Evolutionary conservation across 1,140 invertebrate genomes (phyloP).

Genomic region (Drosophila sturtevanti): DNA sequence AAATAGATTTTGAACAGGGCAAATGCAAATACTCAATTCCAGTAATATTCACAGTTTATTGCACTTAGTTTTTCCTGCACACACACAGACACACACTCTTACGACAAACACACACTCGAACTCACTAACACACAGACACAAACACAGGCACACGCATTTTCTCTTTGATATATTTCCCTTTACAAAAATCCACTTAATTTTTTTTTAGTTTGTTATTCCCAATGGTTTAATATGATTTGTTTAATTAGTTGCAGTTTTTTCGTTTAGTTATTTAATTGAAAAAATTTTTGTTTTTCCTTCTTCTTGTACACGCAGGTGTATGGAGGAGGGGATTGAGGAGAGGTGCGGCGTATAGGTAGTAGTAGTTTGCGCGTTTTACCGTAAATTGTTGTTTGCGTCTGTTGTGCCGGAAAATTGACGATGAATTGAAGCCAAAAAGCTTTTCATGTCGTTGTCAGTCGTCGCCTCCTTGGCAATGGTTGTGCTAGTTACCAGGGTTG

Average conservation of each 20-base stretch:
- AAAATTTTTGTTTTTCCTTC: slow-evolving; percentile 45
- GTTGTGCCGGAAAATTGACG: slow-evolving; percentile 82
- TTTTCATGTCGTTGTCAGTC: slow-evolving; percentile 59
- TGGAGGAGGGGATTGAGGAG: neutral
- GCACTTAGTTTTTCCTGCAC: slow-evolving; percentile 76
- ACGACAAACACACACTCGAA: neutral
- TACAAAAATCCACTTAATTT: neutral
- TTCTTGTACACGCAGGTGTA: neutral
- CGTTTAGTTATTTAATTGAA: slow-evolving; percentile 26
- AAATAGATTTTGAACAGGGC: slow-evolving; percentile 14
- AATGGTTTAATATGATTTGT: neutral
- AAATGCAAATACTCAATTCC: slow-evolving; percentile 62
- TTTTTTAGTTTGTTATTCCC: slow-evolving; percentile 31
- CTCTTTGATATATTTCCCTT: slow-evolving; percentile 30
- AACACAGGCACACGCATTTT: neutral
- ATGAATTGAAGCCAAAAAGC: slow-evolving; percentile 70
- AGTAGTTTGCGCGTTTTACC: slow-evolving; percentile 54
- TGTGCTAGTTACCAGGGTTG: slow-evolving; percentile 28
- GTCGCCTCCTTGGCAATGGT: slow-evolving; percentile 44
- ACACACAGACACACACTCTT: slow-evolving; percentile 30
- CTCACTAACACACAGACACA: neutral
- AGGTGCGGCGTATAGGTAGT: slow-evolving; percentile 8
- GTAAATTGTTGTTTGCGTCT: slow-evolving; percentile 71
- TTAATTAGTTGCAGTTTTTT: slow-evolving; percentile 29
- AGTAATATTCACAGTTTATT: slow-evolving; percentile 78